These are phyloP conservation scores for Ptychadena robeensis DNA, from an alignment of 2,797 vertebrate genomes.

Conservation along the genomic window DNA sequence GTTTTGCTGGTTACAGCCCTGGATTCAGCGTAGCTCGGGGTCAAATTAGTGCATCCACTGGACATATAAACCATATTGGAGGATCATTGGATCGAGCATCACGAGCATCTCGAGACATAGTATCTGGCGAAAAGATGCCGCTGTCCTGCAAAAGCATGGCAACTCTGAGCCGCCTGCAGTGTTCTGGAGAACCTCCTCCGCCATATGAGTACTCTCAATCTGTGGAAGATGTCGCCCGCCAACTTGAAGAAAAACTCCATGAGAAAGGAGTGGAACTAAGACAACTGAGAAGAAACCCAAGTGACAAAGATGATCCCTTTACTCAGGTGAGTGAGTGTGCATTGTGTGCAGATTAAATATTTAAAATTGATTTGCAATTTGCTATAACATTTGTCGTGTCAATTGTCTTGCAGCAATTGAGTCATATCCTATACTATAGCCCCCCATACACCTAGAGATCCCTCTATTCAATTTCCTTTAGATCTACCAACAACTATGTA, in stretches of 20 bases:
- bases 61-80: slow-evolving; percentile 94
- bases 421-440: no score
- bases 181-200: slow-evolving; percentile 82
- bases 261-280: slow-evolving; percentile 89
- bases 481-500: no score
- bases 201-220: slow-evolving; percentile 91
- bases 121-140: slow-evolving; percentile 74
- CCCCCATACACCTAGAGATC: no score
- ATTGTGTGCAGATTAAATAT: background rate
- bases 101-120: slow-evolving; percentile 72
- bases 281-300: slow-evolving; percentile 90
- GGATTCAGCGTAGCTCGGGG: slow-evolving; percentile 84
- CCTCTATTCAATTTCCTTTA: no score
- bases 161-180: slow-evolving; percentile 83
- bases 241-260: slow-evolving; percentile 88
- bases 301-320: slow-evolving; percentile 88
- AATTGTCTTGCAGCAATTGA: no score
- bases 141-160: slow-evolving; percentile 87
- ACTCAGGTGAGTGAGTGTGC: slow-evolving; percentile 80
- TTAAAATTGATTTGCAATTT: background rate
- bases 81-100: slow-evolving; percentile 88
- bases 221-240: slow-evolving; percentile 86
- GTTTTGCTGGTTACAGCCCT: slow-evolving; percentile 85
- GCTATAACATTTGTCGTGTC: background rate
- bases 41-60: slow-evolving; percentile 94